Percentiles rank a stretch among this genome's conserved stretches.
Conservation (phyloP, 2,797 vertebrate genomes). For the Phalanger gymnotis region DNA sequence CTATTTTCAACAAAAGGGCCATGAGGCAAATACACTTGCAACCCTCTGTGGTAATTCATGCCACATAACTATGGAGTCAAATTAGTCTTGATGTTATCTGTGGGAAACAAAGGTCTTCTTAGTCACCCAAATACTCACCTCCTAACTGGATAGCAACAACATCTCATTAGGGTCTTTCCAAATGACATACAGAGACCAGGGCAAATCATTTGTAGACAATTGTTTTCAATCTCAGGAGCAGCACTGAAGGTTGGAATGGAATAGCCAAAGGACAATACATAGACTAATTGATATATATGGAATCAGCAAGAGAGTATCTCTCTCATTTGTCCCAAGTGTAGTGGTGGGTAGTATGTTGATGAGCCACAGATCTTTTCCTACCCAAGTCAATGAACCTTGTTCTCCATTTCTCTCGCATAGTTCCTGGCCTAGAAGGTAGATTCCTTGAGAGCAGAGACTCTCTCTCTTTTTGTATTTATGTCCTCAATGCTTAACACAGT, state of each 20-base stretch:
- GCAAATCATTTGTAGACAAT: neutral
- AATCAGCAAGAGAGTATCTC: neutral
- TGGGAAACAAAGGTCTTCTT: neutral
- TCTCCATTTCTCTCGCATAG: neutral
- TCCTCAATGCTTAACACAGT: neutral
- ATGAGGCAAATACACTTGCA: neutral
- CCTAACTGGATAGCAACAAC: neutral
- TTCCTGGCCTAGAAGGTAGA: neutral
- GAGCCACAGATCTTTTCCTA: neutral
- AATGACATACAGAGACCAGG: neutral
- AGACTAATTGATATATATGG: neutral
- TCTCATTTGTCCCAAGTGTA: neutral
- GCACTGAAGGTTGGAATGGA: neutral
- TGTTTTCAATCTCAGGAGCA: neutral
- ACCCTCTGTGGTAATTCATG: neutral
- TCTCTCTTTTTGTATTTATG: neutral
- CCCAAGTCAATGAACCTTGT: neutral
- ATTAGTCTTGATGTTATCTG: neutral
- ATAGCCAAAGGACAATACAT: neutral
- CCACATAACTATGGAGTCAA: neutral
- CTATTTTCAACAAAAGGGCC: slow-evolving; percentile 37
- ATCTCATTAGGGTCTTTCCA: neutral
- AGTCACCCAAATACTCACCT: neutral
- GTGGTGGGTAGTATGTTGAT: neutral
- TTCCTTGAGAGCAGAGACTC: neutral